These are phyloP conservation scores for Cyanistes caeruleus DNA, from an alignment of 2,113 vertebrate species.

Conservation along the genomic window DNA sequence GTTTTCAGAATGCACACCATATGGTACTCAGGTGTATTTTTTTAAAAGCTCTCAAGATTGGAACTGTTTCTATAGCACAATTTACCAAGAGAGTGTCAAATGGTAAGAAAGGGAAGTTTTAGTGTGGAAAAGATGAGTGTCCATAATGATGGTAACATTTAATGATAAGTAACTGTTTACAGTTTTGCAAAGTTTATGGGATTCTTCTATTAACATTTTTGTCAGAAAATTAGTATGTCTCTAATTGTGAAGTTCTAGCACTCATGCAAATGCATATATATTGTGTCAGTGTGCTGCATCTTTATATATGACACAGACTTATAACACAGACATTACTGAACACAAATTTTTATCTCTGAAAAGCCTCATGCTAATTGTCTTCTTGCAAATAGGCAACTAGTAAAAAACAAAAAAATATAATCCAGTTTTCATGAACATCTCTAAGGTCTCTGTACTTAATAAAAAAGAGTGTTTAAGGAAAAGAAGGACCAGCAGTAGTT, in stretches of 20 bases:
- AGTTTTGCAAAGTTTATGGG: not conserved
- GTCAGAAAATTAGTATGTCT: not conserved
- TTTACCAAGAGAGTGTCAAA: not conserved
- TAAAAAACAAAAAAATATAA: not conserved
- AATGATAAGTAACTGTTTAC: not conserved
- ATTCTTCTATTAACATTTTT: not conserved
- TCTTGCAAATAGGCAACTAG: not conserved
- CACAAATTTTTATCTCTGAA: not conserved
- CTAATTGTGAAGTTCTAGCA: not conserved
- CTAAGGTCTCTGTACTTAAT: not conserved
- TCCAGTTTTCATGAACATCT: rapidly evolving
- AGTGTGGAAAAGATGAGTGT: not conserved
- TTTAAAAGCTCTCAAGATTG: not conserved
- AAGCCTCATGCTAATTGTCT: rapidly evolving
- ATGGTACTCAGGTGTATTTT: not conserved
- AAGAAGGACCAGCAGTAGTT: not conserved
- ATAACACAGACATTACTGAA: not conserved
- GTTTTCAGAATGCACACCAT: not conserved
- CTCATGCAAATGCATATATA: not conserved
- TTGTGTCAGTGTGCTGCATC: not conserved
- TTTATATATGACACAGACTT: not conserved
- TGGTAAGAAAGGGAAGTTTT: not conserved
- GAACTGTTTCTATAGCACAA: not conserved
- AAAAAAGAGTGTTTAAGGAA: not conserved
- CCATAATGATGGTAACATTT: not conserved